Percentiles rank a stretch among this genome's conserved stretches.
Conservation (phyloP, 2,888 invertebrate genomes). For the Dendrolimus houi region DNA sequence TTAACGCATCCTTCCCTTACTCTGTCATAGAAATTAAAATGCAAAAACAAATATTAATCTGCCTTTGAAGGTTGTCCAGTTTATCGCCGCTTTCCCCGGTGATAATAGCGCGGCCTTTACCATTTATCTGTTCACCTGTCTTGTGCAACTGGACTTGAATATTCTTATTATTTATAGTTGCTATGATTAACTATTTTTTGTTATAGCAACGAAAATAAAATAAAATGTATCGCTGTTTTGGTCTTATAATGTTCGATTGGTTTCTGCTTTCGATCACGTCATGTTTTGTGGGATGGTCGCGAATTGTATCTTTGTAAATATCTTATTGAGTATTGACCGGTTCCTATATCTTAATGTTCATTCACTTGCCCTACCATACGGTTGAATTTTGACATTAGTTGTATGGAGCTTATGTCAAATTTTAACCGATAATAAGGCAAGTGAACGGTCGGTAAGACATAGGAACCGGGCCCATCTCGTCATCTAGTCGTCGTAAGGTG, state of each 20-base stretch:
- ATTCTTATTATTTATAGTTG: constrained; percentile 19
- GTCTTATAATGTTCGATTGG: background rate
- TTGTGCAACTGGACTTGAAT: constrained; percentile 13
- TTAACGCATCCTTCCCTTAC: too few relatives aligned
- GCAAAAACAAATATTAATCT: background rate
- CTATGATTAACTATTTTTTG: constrained; percentile 9
- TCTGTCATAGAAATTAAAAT: background rate
- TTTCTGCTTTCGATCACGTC: background rate
- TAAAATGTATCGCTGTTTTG: background rate
- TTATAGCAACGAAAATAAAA: background rate
- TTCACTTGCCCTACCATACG: too few relatives aligned
- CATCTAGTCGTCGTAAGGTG: too few relatives aligned
- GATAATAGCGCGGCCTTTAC: constrained; percentile 29
- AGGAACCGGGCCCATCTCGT: too few relatives aligned
- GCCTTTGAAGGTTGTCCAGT: constrained; percentile 3
- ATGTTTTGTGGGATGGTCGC: background rate
- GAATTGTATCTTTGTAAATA: background rate
- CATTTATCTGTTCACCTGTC: constrained; percentile 30
- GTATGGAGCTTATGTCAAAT: too few relatives aligned
- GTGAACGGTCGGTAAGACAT: too few relatives aligned
- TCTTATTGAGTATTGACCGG: too few relatives aligned
- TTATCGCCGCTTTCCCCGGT: constrained; percentile 28
- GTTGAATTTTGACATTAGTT: too few relatives aligned
- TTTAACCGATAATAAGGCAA: too few relatives aligned
- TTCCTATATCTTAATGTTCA: too few relatives aligned